A percentile compares a stretch with the other conserved stretches of the same genome.
These are phyloP conservation scores for Melanotaenia duboulayi DNA, from an alignment of 2,113 vertebrate genomes.

Conservation along the genomic window DNA sequence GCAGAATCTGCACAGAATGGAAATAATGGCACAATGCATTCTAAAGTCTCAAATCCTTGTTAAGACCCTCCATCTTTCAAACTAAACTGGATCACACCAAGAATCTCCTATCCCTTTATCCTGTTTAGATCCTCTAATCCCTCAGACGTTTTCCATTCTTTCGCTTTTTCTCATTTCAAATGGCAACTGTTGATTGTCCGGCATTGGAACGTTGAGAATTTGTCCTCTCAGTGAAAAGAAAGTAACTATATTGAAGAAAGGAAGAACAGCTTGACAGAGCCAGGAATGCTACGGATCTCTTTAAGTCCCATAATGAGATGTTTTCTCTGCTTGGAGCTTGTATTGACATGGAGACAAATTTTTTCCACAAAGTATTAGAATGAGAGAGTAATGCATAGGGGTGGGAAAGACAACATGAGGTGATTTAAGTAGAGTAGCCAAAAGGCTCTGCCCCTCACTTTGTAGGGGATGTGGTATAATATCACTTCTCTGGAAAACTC, in stretches of 20 bases:
- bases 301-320: slow-evolving; percentile 83
- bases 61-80: slow-evolving; percentile 83
- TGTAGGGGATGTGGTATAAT: slow-evolving; percentile 48
- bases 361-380: slow-evolving; percentile 80
- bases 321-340: slow-evolving; percentile 78
- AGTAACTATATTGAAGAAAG: slow-evolving; percentile 78
- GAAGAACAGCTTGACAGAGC: slow-evolving; percentile 77
- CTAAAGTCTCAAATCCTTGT: slow-evolving; percentile 82
- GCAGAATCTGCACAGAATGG: slow-evolving; percentile 62
- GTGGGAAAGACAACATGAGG: slow-evolving; percentile 76
- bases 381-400: slow-evolving; percentile 69
- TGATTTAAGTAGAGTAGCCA: slow-evolving; percentile 64
- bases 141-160: slow-evolving; percentile 76
- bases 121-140: slow-evolving; percentile 82
- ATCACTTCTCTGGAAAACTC: slow-evolving; percentile 43
- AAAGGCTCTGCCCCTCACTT: slow-evolving; percentile 56
- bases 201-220: slow-evolving; percentile 82
- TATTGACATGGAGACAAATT: slow-evolving; percentile 78
- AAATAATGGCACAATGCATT: slow-evolving; percentile 80
- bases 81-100: slow-evolving; percentile 84
- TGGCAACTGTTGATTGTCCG: slow-evolving; percentile 81
- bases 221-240: slow-evolving; percentile 73
- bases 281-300: slow-evolving; percentile 80
- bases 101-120: slow-evolving; percentile 81
- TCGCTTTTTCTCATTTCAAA: slow-evolving; percentile 76